phyloP scores from a whole-genome alignment of 1,140 invertebrate species.

The Epicauta chinensis region DNA sequence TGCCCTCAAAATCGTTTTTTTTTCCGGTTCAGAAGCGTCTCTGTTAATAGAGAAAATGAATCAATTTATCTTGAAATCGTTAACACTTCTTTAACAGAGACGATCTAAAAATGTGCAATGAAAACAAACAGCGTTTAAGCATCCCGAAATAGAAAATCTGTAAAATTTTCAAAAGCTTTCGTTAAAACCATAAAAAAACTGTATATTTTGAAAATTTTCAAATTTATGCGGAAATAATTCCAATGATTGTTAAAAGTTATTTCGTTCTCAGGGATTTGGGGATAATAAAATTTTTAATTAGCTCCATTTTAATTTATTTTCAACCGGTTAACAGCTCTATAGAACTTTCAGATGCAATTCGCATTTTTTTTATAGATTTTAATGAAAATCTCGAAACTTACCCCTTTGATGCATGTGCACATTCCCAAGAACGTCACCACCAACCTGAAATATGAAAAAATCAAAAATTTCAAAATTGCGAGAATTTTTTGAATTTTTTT shows the following conservation, averaged over 20 bases:
- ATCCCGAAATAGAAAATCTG: neutral
- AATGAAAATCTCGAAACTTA: conserved; percentile 17
- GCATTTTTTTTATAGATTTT: too few species aligned
- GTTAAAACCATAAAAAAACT: too few species aligned
- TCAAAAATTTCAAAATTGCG: neutral
- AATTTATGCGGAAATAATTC: too few species aligned
- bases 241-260: neutral
- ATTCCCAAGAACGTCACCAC: conserved; percentile 27
- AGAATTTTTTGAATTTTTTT: conserved; percentile 2
- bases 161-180: neutral
- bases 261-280: conserved; percentile 2
- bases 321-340: too few species aligned
- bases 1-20: too few species aligned
- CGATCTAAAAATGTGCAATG: neutral
- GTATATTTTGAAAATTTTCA: too few species aligned
- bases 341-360: too few species aligned
- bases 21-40: too few species aligned
- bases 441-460: conserved; percentile 26
- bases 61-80: too few species aligned
- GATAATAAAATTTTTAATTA: neutral
- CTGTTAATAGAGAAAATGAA: too few species aligned
- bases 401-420: conserved; percentile 24
- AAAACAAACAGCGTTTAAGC: neutral
- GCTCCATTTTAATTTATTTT: neutral
- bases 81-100: neutral